Evolutionary conservation across 1,140 invertebrate species (phyloP).

Genomic region (Scaptomyza hsui): DNA sequence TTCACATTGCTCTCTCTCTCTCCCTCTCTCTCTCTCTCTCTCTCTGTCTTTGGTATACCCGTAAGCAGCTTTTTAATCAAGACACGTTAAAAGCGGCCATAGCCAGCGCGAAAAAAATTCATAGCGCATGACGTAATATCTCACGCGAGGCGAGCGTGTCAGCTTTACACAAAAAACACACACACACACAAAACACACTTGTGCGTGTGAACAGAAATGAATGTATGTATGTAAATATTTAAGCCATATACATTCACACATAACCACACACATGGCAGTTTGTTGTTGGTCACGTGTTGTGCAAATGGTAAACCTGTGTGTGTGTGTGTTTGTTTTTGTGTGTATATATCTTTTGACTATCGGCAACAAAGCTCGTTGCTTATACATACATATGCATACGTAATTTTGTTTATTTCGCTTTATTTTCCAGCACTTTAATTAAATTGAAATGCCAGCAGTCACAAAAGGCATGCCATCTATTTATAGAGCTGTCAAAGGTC

Average conservation of each 20-base stretch:
- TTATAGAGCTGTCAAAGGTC: slow-evolving; percentile 68
- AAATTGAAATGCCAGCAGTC: slow-evolving; percentile 58
- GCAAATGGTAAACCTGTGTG: slow-evolving; percentile 59
- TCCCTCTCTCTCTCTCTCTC: slow-evolving; percentile 1
- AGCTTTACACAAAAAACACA: slow-evolving; percentile 44
- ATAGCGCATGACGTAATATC: slow-evolving; percentile 78
- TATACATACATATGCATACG: not conserved
- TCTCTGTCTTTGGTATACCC: slow-evolving; percentile 17
- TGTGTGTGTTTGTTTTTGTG: slow-evolving; percentile 16
- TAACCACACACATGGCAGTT: slow-evolving; percentile 43
- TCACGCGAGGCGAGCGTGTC: slow-evolving; percentile 75
- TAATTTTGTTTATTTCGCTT: slow-evolving; percentile 35
- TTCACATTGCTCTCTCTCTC: slow-evolving; percentile 2
- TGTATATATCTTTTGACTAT: slow-evolving; percentile 23
- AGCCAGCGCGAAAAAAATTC: slow-evolving; percentile 66
- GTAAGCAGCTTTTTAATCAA: slow-evolving; percentile 64
- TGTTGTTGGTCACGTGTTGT: slow-evolving; percentile 80
- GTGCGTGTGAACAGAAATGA: not conserved
- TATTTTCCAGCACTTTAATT: slow-evolving; percentile 66
- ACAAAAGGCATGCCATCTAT: slow-evolving; percentile 47
- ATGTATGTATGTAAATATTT: slow-evolving; percentile 6
- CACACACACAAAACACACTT: slow-evolving; percentile 3
- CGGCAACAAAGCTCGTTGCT: slow-evolving; percentile 55
- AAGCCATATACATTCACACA: slow-evolving; percentile 16
- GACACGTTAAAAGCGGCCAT: slow-evolving; percentile 69